These are phyloP conservation scores for Choloepus didactylus DNA, from an alignment of 2,797 vertebrate genomes.

Conservation along the genomic window DNA sequence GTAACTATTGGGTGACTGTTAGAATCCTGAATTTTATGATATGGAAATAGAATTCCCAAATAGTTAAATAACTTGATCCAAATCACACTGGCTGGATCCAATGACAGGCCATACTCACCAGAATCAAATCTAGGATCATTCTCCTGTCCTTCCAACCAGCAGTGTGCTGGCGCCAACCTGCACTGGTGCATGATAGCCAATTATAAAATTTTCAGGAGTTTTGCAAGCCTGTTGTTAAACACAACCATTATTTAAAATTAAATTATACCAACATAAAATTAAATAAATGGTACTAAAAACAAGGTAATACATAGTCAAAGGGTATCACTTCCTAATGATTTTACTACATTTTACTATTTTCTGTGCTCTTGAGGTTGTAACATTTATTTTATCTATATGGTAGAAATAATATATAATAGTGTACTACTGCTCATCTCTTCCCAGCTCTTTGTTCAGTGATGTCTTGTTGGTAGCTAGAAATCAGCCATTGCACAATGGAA, in stretches of 20 bases:
- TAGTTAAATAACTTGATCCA: slow-evolving; percentile 33
- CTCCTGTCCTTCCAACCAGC: neutral
- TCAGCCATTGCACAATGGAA: neutral
- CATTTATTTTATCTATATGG: neutral
- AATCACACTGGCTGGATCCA: neutral
- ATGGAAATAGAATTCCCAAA: neutral
- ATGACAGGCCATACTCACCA: neutral
- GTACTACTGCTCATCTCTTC: neutral
- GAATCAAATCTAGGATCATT: neutral
- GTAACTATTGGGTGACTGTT: neutral
- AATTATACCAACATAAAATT: neutral
- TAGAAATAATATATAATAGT: neutral
- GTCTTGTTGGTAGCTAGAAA: neutral
- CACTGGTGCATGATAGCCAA: neutral
- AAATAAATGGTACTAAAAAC: neutral
- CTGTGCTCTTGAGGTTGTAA: neutral
- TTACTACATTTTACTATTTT: neutral
- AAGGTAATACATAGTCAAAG: neutral
- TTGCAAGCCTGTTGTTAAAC: neutral
- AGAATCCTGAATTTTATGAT: neutral
- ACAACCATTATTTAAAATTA: neutral
- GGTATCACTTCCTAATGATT: neutral
- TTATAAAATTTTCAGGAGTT: neutral
- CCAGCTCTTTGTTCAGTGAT: neutral
- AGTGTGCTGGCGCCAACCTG: neutral